phyloP scores from a whole-genome alignment of 2,888 invertebrate species.

The Parnassius apollo region DNA sequence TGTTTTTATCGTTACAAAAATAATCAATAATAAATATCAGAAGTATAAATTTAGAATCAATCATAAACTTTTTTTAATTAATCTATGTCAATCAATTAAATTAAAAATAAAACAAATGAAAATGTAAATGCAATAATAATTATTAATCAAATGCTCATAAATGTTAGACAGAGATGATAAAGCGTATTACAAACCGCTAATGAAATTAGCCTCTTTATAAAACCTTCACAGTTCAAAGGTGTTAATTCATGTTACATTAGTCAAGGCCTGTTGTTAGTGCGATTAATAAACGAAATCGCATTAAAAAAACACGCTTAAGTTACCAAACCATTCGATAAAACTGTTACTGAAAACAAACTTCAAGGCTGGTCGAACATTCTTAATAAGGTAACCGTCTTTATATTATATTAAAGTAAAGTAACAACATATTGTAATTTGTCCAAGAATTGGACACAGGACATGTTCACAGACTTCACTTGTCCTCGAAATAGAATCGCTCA shows the following conservation, averaged over 20 bases:
- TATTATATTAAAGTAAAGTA: conserved; percentile 13
- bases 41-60: no score
- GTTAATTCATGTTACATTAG: conserved; percentile 61
- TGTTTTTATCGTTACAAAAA: no score
- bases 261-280: conserved; percentile 53
- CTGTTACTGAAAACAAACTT: not conserved
- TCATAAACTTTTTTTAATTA: no score
- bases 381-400: conserved; percentile 1
- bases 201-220: conserved; percentile 42
- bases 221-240: conserved; percentile 55
- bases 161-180: conserved; percentile 33
- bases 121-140: conserved; percentile 8
- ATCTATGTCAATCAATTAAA: no score
- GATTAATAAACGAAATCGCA: conserved; percentile 44
- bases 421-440: no score
- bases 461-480: no score
- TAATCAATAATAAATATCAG: no score
- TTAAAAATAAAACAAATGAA: not conserved
- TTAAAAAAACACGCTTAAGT: conserved; percentile 21
- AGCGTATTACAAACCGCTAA: conserved; percentile 39
- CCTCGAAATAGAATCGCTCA: no score
- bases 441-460: no score
- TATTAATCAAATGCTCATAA: conserved; percentile 30
- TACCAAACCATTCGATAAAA: not conserved
- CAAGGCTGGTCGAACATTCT: conserved; percentile 13